Percentiles rank a stretch among this genome's conserved stretches.
Conservation (phyloP, 2,113 vertebrate genomes). For the Spheniscus mendiculus region DNA sequence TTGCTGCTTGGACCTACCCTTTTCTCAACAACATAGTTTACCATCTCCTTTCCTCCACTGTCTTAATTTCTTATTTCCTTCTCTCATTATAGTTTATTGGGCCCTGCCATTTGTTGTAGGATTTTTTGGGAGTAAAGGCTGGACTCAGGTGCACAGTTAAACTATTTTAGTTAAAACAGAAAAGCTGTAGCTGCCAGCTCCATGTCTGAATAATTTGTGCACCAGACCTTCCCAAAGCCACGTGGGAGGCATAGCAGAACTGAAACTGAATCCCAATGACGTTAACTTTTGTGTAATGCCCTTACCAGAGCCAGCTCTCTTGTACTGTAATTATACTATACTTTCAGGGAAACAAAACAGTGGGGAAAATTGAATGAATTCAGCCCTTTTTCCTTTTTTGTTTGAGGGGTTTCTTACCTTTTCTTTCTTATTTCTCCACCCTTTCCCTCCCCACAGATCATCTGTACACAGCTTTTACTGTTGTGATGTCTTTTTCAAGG, state of each 20-base stretch:
- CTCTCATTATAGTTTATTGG: background rate
- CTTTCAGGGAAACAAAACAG: background rate
- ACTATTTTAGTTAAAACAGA: background rate
- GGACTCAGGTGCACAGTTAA: background rate
- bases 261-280: background rate
- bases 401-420: background rate
- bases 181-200: background rate
- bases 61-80: background rate
- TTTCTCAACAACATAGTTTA: background rate
- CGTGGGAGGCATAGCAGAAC: background rate
- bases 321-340: background rate
- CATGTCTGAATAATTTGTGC: background rate
- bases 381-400: accelerated
- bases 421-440: background rate
- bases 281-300: background rate
- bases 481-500: background rate
- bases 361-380: background rate
- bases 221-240: background rate
- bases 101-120: background rate
- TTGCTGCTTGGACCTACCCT: background rate
- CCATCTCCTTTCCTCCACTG: background rate
- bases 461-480: background rate
- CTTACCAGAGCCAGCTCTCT: accelerated
- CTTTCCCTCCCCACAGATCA: background rate
- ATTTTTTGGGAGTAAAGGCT: background rate